These are phyloP conservation scores for Microtus ochrogaster DNA, from an alignment of 2,113 vertebrate genomes.

Conservation along the genomic window DNA sequence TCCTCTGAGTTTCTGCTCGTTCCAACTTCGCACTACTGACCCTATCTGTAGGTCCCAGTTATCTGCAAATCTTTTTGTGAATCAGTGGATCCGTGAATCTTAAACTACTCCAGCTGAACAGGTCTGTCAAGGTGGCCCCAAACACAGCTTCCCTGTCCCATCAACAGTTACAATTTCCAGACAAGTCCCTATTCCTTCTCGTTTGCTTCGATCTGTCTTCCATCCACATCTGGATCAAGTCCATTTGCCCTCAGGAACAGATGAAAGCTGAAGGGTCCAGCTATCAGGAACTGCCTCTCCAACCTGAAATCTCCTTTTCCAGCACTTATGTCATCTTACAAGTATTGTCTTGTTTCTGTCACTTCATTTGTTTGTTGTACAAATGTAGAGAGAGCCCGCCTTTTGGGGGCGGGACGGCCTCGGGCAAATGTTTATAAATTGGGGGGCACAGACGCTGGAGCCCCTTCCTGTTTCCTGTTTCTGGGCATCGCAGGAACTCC, in stretches of 20 bases:
- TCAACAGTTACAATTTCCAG: neutral
- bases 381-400: too few species aligned
- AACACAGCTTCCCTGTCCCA: neutral
- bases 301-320: neutral
- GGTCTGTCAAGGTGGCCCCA: neutral
- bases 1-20: conserved; percentile 16
- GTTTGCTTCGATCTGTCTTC: conserved; percentile 3
- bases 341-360: neutral
- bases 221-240: neutral
- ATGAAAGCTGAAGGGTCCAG: neutral
- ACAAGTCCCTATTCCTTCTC: neutral
- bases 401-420: too few species aligned
- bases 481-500: too few species aligned
- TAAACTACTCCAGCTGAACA: neutral
- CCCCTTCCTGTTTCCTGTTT: too few species aligned
- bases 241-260: neutral
- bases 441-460: too few species aligned
- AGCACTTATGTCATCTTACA: neutral
- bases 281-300: neutral
- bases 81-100: neutral
- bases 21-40: neutral
- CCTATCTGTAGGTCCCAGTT: neutral
- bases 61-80: neutral
- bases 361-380: neutral
- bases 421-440: too few species aligned